A percentile compares a stretch with the other conserved stretches of the same genome.
Conservation (phyloP, 2,113 vertebrate species). For the Eidolon helvum region DNA sequence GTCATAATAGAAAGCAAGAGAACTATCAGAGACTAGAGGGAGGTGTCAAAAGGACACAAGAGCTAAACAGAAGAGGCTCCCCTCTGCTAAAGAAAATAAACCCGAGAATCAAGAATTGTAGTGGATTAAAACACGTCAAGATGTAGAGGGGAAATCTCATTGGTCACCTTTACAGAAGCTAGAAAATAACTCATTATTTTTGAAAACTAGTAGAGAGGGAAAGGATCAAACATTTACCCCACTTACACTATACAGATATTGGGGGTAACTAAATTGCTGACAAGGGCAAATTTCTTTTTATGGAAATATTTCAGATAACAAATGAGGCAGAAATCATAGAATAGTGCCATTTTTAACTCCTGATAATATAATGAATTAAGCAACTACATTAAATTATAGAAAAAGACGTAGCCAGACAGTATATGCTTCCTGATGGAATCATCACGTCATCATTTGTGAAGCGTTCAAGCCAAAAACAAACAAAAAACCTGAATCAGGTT, state of each 20-base stretch:
- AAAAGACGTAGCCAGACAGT: not conserved
- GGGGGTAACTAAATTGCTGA: not conserved
- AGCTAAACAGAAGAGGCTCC: not conserved
- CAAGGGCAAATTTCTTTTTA: not conserved
- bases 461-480: not conserved
- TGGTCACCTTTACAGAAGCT: not conserved
- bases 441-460: not conserved
- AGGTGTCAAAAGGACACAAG: not conserved
- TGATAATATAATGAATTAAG: not conserved
- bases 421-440: not conserved
- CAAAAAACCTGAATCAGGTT: not conserved
- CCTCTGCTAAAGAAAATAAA: not conserved
- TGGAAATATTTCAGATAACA: not conserved
- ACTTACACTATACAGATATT: not conserved
- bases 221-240: not conserved
- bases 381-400: not conserved
- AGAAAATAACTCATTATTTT: not conserved
- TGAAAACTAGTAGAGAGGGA: not conserved
- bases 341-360: not conserved
- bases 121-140: not conserved
- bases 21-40: not conserved
- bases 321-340: not conserved
- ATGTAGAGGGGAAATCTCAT: not conserved
- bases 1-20: not conserved
- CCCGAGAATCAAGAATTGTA: not conserved